Base-by-base conservation (phyloP, 1,140 invertebrate genomes). In the Rhopalosiphum maidis region DNA sequence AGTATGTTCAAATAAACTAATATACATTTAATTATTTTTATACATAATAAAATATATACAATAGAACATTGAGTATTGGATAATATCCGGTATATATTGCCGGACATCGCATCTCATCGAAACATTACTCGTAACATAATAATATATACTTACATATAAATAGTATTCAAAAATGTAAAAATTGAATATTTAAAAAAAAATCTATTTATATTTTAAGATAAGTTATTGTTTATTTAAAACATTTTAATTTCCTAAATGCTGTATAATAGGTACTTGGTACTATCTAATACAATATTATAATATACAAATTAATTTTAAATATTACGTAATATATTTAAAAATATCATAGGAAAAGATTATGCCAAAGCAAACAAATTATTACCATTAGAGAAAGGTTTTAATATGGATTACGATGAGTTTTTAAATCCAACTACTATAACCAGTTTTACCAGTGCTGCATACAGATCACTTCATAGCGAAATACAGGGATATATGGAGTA, bases 381-480 rank as follows among this genome's bases (percentile, higher is more conserved):
- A 60, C 93, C 93, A n/a, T 48, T 30, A 35, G 2, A 37, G 0
- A 46, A 86, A 25, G 90, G 83, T 18, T 91, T 35, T n/a, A 37
- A 91, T n/a, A 46, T 37, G 23, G 54, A 83, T n/a, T 94, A 94
- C 43, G 41, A 91, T 86, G 15, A 54, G 8, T 68, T 60, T 82
- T 55, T 92, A 87, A 94, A 94, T 68, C 93, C 93, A 43, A 92
- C 46, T n/a, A 94, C 93, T 0, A 25, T 94, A 5, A 54, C 83
- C 11, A 82, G 90, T 88, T 94, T 92, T n/a, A 60, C 93, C 0
- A 30, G 54, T 1, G 96, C 95, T 15, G 97, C 96, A 6, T 97
- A 96, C 94, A 95, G 97, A 86, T 96, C 96, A 94, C 96, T 97
- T 41, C 97, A 97, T 94, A 96, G 96, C 11, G 54, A 93, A 30